Evolutionary conservation across 2,113 vertebrate species (phyloP).

Genomic region (Centropristis striata): DNA sequence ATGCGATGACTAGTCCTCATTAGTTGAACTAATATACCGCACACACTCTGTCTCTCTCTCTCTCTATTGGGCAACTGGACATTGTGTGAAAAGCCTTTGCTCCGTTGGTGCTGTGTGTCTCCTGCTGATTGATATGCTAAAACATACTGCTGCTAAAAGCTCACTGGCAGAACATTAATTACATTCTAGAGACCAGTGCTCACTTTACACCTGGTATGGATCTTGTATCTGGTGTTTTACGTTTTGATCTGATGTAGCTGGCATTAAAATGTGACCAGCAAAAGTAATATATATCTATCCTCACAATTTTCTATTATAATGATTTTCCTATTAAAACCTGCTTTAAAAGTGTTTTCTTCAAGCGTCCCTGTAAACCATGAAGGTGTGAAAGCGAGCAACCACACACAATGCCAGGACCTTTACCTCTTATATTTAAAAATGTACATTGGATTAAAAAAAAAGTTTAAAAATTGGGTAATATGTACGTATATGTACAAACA

Average conservation of each 20-base stretch:
- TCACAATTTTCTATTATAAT: not conserved
- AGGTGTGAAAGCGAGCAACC: not conserved
- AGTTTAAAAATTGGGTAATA: not conserved
- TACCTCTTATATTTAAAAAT: not conserved
- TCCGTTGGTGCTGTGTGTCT: slow-evolving; percentile 23
- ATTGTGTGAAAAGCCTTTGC: slow-evolving; percentile 10
- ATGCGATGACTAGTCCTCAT: slow-evolving; percentile 60
- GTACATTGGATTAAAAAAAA: too few species aligned
- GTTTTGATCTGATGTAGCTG: slow-evolving; percentile 12
- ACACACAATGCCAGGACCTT: not conserved
- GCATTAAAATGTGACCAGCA: slow-evolving; percentile 7
- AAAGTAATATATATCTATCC: not conserved
- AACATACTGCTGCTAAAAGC: slow-evolving; percentile 43
- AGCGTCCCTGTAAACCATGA: not conserved
- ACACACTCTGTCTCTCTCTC: not conserved
- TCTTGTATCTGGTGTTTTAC: slow-evolving; percentile 14
- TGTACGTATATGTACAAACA: not conserved
- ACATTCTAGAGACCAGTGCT: slow-evolving; percentile 6
- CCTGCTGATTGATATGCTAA: slow-evolving; percentile 55
- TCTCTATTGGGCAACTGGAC: not conserved
- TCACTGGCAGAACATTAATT: slow-evolving; percentile 42
- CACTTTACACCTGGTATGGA: slow-evolving; percentile 19
- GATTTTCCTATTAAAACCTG: not conserved
- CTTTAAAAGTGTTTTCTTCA: not conserved
- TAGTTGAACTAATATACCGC: slow-evolving; percentile 53